phyloP scores from a whole-genome alignment of 2,888 invertebrate genomes.

The Meteorus colon region DNA sequence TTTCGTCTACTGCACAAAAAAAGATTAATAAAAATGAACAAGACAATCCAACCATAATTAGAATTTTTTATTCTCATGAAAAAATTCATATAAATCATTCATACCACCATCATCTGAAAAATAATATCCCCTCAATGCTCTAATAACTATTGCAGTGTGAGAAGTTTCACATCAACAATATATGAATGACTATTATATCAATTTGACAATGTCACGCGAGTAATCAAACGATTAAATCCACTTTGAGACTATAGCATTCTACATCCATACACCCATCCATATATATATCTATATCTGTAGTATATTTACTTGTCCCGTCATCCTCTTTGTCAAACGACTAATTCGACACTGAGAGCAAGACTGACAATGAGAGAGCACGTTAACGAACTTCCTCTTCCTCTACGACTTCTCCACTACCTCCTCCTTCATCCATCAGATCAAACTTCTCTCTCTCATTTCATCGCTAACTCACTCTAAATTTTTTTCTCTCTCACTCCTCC shows the following conservation, averaged over 20 bases:
- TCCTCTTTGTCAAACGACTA: conserved; percentile 30
- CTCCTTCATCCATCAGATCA: conserved; percentile 18
- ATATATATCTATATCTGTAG: neutral
- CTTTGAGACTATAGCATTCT: conserved; percentile 1
- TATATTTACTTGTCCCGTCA: conserved; percentile 9
- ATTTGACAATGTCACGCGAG: conserved; percentile 12
- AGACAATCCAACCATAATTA: too few relatives aligned
- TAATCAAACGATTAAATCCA: conserved; percentile 29
- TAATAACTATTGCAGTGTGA: conserved; percentile 36
- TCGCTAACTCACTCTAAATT: conserved; percentile 44
- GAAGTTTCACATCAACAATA: conserved; percentile 45
- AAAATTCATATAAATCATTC: too few relatives aligned
- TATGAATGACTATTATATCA: neutral
- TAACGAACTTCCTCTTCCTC: conserved; percentile 39
- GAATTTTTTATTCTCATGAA: too few relatives aligned
- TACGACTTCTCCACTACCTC: neutral
- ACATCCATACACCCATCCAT: neutral
- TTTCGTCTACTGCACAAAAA: too few relatives aligned
- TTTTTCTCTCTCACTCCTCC: conserved; percentile 44
- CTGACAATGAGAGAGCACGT: conserved; percentile 14
- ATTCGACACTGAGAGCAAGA: conserved; percentile 24
- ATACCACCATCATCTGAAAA: too few relatives aligned
- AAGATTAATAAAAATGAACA: too few relatives aligned
- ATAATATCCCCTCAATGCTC: neutral
- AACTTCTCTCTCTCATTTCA: conserved; percentile 33